Evolutionary conservation across 2,113 vertebrate species (phyloP).

Genomic region (Dipodomys ordii): DNA sequence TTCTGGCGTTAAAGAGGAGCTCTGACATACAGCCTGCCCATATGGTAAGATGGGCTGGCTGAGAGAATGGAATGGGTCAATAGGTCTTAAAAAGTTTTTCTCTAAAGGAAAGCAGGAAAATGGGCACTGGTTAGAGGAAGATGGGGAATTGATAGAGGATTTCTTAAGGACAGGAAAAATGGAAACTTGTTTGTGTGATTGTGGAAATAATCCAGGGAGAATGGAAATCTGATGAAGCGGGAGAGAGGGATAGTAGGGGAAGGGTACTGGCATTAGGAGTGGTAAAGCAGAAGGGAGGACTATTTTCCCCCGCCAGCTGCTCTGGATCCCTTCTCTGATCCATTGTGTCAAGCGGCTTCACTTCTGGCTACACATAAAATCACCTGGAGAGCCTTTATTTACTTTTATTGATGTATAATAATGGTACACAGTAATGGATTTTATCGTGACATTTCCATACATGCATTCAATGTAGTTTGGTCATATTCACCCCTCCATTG

Average conservation of each 20-base stretch:
- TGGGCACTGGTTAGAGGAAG: not conserved
- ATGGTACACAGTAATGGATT: too few species aligned
- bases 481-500: too few species aligned
- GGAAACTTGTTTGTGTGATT: not conserved
- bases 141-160: not conserved
- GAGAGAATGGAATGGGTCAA: not conserved
- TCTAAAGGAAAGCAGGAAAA: not conserved
- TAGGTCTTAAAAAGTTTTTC: not conserved
- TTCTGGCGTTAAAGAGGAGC: not conserved
- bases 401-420: too few species aligned
- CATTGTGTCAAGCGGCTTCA: not conserved
- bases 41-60: not conserved
- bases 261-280: not conserved
- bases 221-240: constrained; percentile 14
- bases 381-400: not conserved
- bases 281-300: not conserved
- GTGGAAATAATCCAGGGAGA: constrained; percentile 35
- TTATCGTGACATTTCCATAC: too few species aligned
- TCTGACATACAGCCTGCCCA: not conserved
- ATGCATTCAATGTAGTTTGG: too few species aligned
- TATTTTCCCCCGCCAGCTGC: not conserved
- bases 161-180: constrained; percentile 21
- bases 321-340: not conserved
- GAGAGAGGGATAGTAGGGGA: not conserved
- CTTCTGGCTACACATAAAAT: not conserved